Evolutionary conservation across 1,140 invertebrate species (phyloP), one percentile per base, ranked within the genome.

Genomic region (Ceratitis capitata): DNA sequence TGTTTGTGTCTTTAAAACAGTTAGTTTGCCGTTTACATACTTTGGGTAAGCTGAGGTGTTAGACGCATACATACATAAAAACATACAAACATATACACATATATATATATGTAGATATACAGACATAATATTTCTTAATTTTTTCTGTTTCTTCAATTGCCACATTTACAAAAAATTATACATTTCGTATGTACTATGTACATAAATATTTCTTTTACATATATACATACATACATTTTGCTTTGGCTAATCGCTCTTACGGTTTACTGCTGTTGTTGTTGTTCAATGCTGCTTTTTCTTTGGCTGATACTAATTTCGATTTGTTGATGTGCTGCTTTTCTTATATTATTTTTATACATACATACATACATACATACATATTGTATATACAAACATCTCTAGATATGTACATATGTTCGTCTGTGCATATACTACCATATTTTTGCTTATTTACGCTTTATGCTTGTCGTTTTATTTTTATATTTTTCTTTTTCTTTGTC

Each of bases 221-320:
- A 61, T 61, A n/a, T 9, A 2, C 19, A 19, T 78, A 78, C n/a
- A 12, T 23, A 39, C 26, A 23, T 9, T 26, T 53, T 49, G 42
- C 29, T 83, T 83, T 83, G 51, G 47, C 51, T 83, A 32, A 53
- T 83, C 69, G 69, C 69, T 78, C 39, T 78, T 78, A 78, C 39
- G 32, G n/a, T 78, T 78, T n/a, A n/a, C n/a, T n/a, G n/a, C n/a
- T n/a, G n/a, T n/a, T n/a, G n/a, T n/a, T n/a, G n/a, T n/a, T 78
- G 69, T 42, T 45, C 16, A 78, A 23, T 47, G 69, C 45, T 35
- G 19, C 51, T 64, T 45, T 78, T 78, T 42, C 39, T 45, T 78
- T 39, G 45, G 69, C 45, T 78, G 69, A 19, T 78, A 78, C 69
- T 78, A 39, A 78, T 78, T 78, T 78, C 39, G 69, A 23, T 78